phyloP scores from a whole-genome alignment of 2,888 invertebrate species.

The Galeruca laticollis region DNA sequence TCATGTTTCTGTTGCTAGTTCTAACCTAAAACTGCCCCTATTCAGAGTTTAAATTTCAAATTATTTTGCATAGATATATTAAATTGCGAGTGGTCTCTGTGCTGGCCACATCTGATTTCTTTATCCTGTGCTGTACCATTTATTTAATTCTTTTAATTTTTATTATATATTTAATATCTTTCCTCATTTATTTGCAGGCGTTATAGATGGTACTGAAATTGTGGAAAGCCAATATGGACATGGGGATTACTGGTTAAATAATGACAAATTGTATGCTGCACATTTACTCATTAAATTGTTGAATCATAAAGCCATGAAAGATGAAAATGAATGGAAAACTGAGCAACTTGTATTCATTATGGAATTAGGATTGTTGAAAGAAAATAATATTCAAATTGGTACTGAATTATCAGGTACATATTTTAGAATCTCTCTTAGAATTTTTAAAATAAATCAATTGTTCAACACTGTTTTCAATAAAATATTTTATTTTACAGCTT shows the following conservation, averaged over 20 bases:
- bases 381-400: constrained; percentile 68
- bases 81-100: too few species aligned
- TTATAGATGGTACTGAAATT: constrained; percentile 63
- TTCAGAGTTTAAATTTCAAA: too few species aligned
- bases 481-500: constrained; percentile 65
- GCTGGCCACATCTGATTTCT: too few species aligned
- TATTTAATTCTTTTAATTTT: too few species aligned
- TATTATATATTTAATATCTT: too few species aligned
- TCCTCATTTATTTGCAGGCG: constrained; percentile 58
- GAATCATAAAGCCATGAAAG: constrained; percentile 62
- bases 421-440: constrained; percentile 12
- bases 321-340: constrained; percentile 75
- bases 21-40: too few species aligned
- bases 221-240: constrained; percentile 64
- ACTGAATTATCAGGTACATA: constrained; percentile 73
- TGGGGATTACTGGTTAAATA: constrained; percentile 74
- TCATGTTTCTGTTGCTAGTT: too few species aligned
- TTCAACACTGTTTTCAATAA: too few species aligned
- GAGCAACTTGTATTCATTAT: constrained; percentile 76
- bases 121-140: too few species aligned
- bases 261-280: constrained; percentile 77
- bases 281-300: constrained; percentile 69
- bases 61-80: too few species aligned
- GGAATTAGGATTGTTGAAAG: constrained; percentile 74
- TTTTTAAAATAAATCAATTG: constrained; percentile 14